Evolutionary conservation across 1,140 invertebrate species (phyloP).

Genomic region (Lasioglossum baleicum): DNA sequence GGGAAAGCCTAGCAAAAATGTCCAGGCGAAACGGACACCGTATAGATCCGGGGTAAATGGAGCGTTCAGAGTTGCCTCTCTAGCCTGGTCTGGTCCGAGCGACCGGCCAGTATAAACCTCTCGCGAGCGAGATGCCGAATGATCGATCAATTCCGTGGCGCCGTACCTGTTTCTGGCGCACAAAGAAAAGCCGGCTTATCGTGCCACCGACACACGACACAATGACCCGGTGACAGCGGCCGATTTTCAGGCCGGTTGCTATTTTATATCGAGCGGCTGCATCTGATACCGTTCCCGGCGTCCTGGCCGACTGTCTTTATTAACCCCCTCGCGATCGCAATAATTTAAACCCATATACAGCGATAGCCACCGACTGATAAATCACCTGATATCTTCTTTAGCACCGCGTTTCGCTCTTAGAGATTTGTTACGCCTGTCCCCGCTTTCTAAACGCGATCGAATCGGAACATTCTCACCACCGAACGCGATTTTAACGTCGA

Average conservation of each 20-base stretch:
- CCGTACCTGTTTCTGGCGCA: constrained; percentile 47
- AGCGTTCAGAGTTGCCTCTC: constrained; percentile 27
- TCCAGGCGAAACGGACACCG: neutral
- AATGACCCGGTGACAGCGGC: constrained; percentile 50
- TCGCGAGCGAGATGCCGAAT: constrained; percentile 42
- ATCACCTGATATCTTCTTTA: constrained; percentile 7
- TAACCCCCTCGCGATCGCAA: neutral
- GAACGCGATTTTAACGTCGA: too few relatives aligned
- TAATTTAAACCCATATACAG: constrained; percentile 3
- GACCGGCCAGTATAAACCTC: constrained; percentile 16
- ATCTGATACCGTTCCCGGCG: constrained; percentile 4
- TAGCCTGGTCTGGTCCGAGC: neutral
- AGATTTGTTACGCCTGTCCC: neutral
- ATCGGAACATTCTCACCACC: too few relatives aligned
- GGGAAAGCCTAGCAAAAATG: constrained; percentile 4
- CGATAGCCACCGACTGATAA: neutral
- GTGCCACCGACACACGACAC: constrained; percentile 29
- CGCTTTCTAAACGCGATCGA: too few relatives aligned
- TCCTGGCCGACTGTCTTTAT: neutral
- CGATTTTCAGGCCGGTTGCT: constrained; percentile 38
- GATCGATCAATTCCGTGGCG: constrained; percentile 59
- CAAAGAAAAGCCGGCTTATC: constrained; percentile 52
- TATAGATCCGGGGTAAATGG: constrained; percentile 44
- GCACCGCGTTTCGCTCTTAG: neutral
- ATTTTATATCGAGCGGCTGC: constrained; percentile 13